Percentiles rank a stretch among this genome's conserved stretches.
Evolutionary conservation across 2,888 invertebrate species (phyloP).

Genomic region (Venusia cambrica): DNA sequence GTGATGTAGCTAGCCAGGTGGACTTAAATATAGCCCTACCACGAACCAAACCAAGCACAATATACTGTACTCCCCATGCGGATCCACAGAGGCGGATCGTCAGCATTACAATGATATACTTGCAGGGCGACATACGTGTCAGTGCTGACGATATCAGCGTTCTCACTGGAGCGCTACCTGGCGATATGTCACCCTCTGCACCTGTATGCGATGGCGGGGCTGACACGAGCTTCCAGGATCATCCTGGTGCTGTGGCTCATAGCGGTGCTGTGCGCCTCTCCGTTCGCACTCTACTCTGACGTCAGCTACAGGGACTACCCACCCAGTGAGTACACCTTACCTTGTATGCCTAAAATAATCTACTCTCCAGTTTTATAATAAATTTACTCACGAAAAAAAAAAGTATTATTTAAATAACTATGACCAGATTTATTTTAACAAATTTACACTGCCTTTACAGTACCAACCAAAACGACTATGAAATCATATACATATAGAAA

Average conservation of each 20-base stretch:
- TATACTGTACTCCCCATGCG: no score
- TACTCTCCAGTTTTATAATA: neutral
- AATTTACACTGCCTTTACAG: no score
- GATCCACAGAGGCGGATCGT: no score
- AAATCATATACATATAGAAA: no score
- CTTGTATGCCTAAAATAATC: neutral
- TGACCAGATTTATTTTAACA: no score
- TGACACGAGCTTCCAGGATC: conserved; percentile 88
- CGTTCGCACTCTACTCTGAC: conserved; percentile 87
- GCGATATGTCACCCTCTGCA: conserved; percentile 93
- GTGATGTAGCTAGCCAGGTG: no score
- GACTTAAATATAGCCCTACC: no score
- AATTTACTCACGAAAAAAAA: no score
- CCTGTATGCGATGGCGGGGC: conserved; percentile 89
- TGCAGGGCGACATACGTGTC: conserved; percentile 94
- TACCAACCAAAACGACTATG: no score
- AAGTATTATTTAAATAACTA: no score
- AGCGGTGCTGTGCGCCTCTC: conserved; percentile 87
- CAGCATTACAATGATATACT: no score
- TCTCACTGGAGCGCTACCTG: conserved; percentile 93
- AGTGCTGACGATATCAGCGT: conserved; percentile 94
- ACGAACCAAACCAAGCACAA: no score
- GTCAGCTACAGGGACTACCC: conserved; percentile 89
- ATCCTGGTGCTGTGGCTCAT: conserved; percentile 89
- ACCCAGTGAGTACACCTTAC: conserved; percentile 83